Conservation (phyloP, 2,888 invertebrate genomes). For the Meta bourneti region DNA sequence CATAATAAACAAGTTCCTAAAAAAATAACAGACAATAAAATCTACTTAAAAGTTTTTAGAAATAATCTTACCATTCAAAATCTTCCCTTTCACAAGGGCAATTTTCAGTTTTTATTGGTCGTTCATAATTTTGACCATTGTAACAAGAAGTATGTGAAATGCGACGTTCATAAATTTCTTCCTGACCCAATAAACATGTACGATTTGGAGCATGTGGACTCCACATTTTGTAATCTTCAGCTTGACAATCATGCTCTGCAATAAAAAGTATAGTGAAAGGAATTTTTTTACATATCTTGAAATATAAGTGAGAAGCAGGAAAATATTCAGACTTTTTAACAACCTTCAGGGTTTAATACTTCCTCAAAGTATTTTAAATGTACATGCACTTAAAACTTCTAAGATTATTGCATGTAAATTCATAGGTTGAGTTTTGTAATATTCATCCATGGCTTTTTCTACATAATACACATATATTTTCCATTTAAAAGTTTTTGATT, state of each 20-base stretch:
- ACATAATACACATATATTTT: no score
- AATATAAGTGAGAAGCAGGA: no score
- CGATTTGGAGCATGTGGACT: constrained; percentile 84
- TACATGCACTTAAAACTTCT: no score
- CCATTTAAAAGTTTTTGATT: no score
- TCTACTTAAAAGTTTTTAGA: no score
- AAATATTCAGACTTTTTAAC: not conserved
- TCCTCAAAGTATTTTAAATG: not conserved
- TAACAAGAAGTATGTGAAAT: constrained; percentile 89
- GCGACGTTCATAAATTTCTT: constrained; percentile 88
- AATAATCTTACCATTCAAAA: constrained; percentile 86
- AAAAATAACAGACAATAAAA: no score
- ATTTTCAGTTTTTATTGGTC: constrained; percentile 86
- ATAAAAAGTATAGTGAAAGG: not conserved
- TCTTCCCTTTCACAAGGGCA: constrained; percentile 91
- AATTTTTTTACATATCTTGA: not conserved
- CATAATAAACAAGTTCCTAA: no score
- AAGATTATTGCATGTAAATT: no score
- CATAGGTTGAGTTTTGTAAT: no score
- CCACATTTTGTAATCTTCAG: constrained; percentile 93
- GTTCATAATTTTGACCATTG: constrained; percentile 88
- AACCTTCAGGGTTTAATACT: not conserved
- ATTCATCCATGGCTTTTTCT: no score
- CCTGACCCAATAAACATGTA: constrained; percentile 89
- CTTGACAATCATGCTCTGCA: constrained; percentile 84